These are phyloP conservation scores for Exocentrus adspersus DNA, from an alignment of 2,888 invertebrate species.

Conservation along the genomic window DNA sequence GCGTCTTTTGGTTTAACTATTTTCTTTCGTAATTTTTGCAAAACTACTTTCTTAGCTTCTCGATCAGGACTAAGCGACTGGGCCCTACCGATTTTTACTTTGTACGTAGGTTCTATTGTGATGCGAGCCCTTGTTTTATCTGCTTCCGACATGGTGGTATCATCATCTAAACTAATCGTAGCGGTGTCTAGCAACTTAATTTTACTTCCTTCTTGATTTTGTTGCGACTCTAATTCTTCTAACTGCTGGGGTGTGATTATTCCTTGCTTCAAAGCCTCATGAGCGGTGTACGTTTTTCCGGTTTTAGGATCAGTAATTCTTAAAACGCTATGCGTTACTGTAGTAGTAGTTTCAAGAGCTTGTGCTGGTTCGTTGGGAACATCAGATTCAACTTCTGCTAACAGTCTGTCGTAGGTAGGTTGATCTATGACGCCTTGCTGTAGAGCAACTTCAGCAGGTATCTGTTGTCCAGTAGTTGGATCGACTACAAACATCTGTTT, in stretches of 20 bases:
- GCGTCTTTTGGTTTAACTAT: constrained; percentile 82
- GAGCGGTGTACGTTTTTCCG: constrained; percentile 60
- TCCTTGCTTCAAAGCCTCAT: constrained; percentile 63
- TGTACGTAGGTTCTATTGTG: constrained; percentile 74
- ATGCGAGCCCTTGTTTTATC: constrained; percentile 69
- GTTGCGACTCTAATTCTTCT: constrained; percentile 35
- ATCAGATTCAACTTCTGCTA: constrained; percentile 58
- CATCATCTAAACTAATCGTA: constrained; percentile 59
- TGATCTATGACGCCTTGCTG: constrained; percentile 77
- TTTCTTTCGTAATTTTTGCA: constrained; percentile 83
- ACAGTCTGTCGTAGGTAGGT: constrained; percentile 66
- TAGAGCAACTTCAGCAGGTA: constrained; percentile 84
- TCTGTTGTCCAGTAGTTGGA: constrained; percentile 81
- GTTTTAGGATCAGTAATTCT: constrained; percentile 65
- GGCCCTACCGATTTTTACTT: constrained; percentile 72
- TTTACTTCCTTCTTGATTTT: constrained; percentile 36
- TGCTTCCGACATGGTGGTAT: constrained; percentile 65
- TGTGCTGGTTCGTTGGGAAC: constrained; percentile 50
- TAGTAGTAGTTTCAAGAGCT: constrained; percentile 34
- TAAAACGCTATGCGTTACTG: constrained; percentile 62
- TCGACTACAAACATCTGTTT: constrained; percentile 73
- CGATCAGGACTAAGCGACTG: constrained; percentile 69
- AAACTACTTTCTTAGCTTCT: constrained; percentile 74
- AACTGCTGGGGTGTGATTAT: constrained; percentile 46
- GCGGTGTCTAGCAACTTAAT: constrained; percentile 55